Evolutionary conservation across 92 coral and sea anemone species (phyloP).

Genomic region (Plumapathes pennacea): DNA sequence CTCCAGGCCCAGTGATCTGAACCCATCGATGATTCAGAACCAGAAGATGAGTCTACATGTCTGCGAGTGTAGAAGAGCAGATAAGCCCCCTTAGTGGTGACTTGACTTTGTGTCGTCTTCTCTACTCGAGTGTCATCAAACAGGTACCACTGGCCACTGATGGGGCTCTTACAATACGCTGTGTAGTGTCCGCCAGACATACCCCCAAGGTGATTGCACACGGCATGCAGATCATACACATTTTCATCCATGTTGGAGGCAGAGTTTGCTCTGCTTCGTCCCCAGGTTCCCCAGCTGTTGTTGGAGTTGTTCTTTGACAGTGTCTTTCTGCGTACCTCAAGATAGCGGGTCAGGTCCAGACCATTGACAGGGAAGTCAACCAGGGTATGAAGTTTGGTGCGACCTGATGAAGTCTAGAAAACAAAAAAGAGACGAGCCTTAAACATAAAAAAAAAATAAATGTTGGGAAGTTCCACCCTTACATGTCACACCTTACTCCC

Average conservation of each 20-base stretch:
- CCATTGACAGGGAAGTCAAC: constrained; percentile 75
- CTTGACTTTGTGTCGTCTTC: constrained; percentile 31
- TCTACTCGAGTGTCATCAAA: constrained; percentile 89
- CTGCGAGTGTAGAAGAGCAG: constrained; percentile 86
- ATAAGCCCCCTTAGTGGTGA: constrained; percentile 78
- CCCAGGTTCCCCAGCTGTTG: constrained; percentile 64
- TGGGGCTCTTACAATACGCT: constrained; percentile 88
- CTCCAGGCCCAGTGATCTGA: constrained; percentile 86
- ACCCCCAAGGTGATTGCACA: constrained; percentile 89
- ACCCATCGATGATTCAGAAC: constrained; percentile 61
- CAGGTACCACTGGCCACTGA: constrained; percentile 75
- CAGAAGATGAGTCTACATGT: constrained; percentile 57
- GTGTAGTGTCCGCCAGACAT: constrained; percentile 97
- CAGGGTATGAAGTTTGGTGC: constrained; percentile 87
- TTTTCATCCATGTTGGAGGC: constrained; percentile 56
- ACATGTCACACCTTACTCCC: too few species aligned
- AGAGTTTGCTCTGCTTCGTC: constrained; percentile 55
- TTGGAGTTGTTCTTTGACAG: constrained; percentile 32
- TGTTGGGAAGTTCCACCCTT: too few species aligned
- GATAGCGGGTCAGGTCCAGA: constrained; percentile 79
- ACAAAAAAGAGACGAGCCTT: too few species aligned
- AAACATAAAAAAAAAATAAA: too few species aligned
- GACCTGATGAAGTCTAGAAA: constrained; percentile 76
- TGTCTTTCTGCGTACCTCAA: constrained; percentile 70
- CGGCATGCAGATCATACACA: constrained; percentile 84